Base-by-base conservation (phyloP, 2,113 vertebrate species). In the Hyperoodon ampullatus region DNA sequence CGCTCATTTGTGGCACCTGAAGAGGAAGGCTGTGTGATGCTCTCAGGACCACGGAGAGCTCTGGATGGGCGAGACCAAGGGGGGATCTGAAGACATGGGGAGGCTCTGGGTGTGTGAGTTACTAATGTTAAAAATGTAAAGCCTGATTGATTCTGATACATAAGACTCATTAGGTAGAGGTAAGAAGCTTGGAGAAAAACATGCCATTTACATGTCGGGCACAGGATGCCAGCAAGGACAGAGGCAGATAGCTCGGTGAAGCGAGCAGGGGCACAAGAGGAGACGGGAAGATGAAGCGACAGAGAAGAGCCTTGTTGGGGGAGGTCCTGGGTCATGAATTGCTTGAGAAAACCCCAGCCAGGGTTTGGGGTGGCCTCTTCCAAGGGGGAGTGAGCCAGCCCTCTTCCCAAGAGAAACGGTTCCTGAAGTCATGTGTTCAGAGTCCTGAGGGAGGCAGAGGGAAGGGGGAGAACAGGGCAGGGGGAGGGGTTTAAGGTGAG, bases 321-420 rank as follows among this genome's bases (percentile, higher is more conserved):
- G 35, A 16, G 42, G 23, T 50, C 42, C 75, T 14, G 18, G 88
- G 90, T 68, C 91, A 89, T 30, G 50, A 28, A 61, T 8, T 77
- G 86, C 71, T 90, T 81, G 85, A 33, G 86, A 94, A 94, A 96
- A 87, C n/a, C 53, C 88, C 60, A 93, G 82, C 75, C 65, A 50
- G 61, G 28, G 35, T 23, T 26, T 81, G 47, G 26, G 70, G 80
- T 44, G 33, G 60, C 58, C 50, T 95, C 87, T 93, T 84, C 88
- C 68, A 87, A 70, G 58, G 74, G 61, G 74, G 30, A 92, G n/a
- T 0, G 8, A 85, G 65, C 44, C 50, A 88, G 50, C 28, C 26
- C 13, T 63, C 33, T 63, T 65, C 82, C 80, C 70, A 90, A 95
- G 82, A 42, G 61, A 85, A 95, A 88, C 3, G 72, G n/a, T 39